phyloP scores from a whole-genome alignment of 2,797 vertebrate genomes.

The Valencia hispanica region DNA sequence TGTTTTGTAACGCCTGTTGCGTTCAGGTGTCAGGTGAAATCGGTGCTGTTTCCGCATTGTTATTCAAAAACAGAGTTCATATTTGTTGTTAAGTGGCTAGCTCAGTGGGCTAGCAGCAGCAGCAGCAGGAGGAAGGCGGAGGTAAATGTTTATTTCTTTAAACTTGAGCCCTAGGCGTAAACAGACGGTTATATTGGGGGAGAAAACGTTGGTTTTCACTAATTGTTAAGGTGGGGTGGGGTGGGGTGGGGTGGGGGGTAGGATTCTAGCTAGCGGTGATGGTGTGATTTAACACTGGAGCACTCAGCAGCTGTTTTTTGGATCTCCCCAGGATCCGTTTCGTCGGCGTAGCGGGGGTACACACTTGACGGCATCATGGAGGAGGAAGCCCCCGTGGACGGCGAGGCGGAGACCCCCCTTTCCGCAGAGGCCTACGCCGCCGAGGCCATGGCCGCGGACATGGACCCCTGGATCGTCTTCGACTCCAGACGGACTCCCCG shows the following conservation, averaged over 20 bases:
- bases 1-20: accelerated
- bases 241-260: too few relatives aligned
- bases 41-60: background rate
- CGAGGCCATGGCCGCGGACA: constrained; percentile 90
- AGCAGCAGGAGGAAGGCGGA: constrained; percentile 5
- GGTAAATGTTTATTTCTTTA: background rate
- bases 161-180: background rate
- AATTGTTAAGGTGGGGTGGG: too few relatives aligned
- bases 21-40: background rate
- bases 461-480: constrained; percentile 92
- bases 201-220: background rate
- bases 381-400: constrained; percentile 55
- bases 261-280: constrained; percentile 22
- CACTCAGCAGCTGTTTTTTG: too few relatives aligned
- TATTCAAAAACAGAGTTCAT: background rate
- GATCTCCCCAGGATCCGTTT: constrained; percentile 3
- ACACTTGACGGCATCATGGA: constrained; percentile 55
- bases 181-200: background rate
- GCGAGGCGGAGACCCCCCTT: constrained; percentile 54
- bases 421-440: constrained; percentile 85
- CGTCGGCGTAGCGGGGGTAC: too few relatives aligned
- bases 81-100: constrained; percentile 17
- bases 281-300: background rate
- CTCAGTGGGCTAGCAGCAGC: constrained; percentile 29
- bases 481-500: constrained; percentile 84